Evolutionary conservation across 2,797 vertebrate species (phyloP).

Genomic region (Macropus fuliginosus): DNA sequence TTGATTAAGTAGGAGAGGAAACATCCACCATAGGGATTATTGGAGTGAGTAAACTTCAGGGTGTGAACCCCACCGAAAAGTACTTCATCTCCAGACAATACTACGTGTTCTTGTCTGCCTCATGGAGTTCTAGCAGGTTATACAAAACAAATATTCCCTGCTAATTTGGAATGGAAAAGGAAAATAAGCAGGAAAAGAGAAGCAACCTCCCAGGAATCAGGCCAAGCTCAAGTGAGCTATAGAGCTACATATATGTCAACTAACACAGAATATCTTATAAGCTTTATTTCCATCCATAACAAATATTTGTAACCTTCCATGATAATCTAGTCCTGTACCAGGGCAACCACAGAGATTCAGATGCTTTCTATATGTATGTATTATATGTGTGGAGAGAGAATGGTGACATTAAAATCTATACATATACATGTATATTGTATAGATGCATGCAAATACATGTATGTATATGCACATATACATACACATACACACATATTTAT

Average conservation of each 20-base stretch:
- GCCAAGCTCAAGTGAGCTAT: neutral
- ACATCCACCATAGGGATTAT: neutral
- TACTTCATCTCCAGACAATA: conserved; percentile 10
- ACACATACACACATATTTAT: too few relatives aligned
- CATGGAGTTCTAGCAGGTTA: neutral
- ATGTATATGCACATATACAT: neutral
- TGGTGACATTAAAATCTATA: neutral
- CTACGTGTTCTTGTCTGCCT: neutral
- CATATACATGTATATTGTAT: neutral
- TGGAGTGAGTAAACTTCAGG: neutral
- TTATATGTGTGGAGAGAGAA: neutral
- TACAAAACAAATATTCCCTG: neutral
- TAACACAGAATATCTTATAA: neutral
- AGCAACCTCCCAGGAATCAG: neutral
- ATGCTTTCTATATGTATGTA: neutral
- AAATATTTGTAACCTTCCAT: neutral
- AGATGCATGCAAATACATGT: neutral
- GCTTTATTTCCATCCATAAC: neutral
- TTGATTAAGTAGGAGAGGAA: conserved; percentile 34
- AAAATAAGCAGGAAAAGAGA: conserved; percentile 7
- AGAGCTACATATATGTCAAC: neutral
- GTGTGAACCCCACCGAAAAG: neutral
- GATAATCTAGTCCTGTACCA: neutral
- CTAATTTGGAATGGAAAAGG: neutral
- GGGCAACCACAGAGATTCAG: neutral